Evolutionary conservation across 2,113 vertebrate species (phyloP).

Genomic region (Myxocyprinus asiaticus): DNA sequence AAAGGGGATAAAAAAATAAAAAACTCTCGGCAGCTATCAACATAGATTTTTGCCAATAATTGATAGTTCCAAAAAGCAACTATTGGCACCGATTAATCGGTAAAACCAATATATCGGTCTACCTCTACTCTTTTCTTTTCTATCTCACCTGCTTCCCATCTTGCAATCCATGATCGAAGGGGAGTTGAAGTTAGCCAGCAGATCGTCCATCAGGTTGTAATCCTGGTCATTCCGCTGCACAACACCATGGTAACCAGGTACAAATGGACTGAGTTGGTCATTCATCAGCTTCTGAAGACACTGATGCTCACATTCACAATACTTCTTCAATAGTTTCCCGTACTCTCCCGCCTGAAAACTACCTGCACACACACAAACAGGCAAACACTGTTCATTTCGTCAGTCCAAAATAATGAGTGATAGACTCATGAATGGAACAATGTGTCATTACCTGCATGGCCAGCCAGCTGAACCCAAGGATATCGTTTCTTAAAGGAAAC

Average conservation of each 20-base stretch:
- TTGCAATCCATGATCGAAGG: constrained; percentile 95
- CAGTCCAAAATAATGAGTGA: no score
- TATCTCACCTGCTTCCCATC: constrained; percentile 86
- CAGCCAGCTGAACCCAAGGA: constrained; percentile 89
- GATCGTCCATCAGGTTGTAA: constrained; percentile 90
- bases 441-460: constrained; percentile 80
- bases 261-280: constrained; percentile 78
- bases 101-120: no score
- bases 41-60: no score
- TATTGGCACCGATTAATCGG: no score
- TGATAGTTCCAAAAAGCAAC: no score
- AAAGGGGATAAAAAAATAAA: no score
- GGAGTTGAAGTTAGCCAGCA: constrained; percentile 83
- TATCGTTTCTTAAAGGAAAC: constrained; percentile 85
- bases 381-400: no score
- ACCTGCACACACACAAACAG: constrained; percentile 63
- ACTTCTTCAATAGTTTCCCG: constrained; percentile 84
- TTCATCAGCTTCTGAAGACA: constrained; percentile 82
- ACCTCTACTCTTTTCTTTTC: not conserved
- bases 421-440: not conserved
- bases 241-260: constrained; percentile 83
- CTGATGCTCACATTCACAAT: constrained; percentile 83
- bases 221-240: constrained; percentile 78
- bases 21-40: no score
- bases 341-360: constrained; percentile 86